Base-by-base conservation (phyloP, 2,113 vertebrate genomes). In the Cisticola juncidis region DNA sequence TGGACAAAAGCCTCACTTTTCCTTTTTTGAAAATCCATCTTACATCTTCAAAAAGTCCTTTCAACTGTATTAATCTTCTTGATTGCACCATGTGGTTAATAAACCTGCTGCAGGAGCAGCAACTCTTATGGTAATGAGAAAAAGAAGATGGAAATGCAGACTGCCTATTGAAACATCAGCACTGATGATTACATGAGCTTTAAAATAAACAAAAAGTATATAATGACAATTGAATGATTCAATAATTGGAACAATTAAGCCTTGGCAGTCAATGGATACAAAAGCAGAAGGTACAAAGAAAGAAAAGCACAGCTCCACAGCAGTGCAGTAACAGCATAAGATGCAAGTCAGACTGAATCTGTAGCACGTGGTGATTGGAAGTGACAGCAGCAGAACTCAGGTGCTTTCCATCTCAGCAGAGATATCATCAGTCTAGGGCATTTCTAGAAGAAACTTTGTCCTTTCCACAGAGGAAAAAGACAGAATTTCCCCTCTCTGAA, bases 71-170 rank as follows among this genome's bases (percentile, higher is more conserved):
- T 88, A 82, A 91, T 74, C 51, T 82, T 69, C 81, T 78, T 69
- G 94, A 86, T 35, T 96, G 84, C 58, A 88, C 65, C 70, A 82
- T 13, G 79, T 72, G 35, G 26, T 56, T 92, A 93, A 94, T 23
- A 90, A 86, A 80, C 51, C 0, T 3, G 56, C 85, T 71, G 38
- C 51, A 85, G 66, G 54, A 95, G 62, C 73, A 87, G 50, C 54
- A 50, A 42, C 56, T 92, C 58, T 35, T 50, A 89, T 83, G 74
- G 86, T 45, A 95, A 88, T 9, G 40, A 92, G 51, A 15, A 25
- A 31, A 91, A 66, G 4, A 56, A 87, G 90, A 94, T 72, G 66
- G 83, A 83, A 95, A 97, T 94, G 66, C 57, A 92, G 80, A 72
- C 23, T 56, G 38, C 17, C 56, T 81, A 40, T 15, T 48, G 82